These are phyloP conservation scores for Brachionus asplanchnoidis DNA, from an alignment of 1,140 invertebrate species.

Conservation along the genomic window DNA sequence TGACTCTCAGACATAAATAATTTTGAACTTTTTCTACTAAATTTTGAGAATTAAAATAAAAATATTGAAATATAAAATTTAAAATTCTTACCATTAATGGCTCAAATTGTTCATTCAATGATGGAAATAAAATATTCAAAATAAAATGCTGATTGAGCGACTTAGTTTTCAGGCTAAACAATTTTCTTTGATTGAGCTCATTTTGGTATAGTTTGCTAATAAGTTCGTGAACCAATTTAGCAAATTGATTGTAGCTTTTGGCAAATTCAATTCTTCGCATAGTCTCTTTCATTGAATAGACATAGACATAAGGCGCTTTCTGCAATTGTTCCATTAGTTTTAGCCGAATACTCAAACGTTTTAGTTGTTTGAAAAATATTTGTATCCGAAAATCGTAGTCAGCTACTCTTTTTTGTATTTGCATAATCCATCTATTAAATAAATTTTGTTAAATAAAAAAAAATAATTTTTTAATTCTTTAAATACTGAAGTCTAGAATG, in stretches of 20 bases:
- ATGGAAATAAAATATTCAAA: conserved; percentile 1
- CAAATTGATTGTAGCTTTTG: conserved; percentile 7
- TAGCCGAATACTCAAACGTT: background rate
- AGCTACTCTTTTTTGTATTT: conserved; percentile 20
- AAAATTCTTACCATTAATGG: background rate
- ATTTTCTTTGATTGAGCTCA: conserved; percentile 25
- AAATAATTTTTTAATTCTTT: background rate
- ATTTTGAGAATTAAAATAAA: background rate
- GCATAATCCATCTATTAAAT: background rate
- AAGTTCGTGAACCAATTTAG: background rate
- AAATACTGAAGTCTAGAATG: conserved; percentile 27
- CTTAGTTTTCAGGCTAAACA: background rate
- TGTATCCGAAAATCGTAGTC: conserved; percentile 26
- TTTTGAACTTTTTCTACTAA: too few relatives aligned
- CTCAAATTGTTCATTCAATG: background rate
- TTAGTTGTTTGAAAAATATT: conserved; percentile 37
- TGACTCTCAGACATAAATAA: too few relatives aligned
- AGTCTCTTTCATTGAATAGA: conserved; percentile 36
- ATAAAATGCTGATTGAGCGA: background rate
- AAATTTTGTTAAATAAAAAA: background rate
- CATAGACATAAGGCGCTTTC: conserved; percentile 25
- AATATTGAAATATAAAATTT: background rate
- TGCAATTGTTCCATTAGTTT: conserved; percentile 33
- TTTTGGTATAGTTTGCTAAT: background rate
- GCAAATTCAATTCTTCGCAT: background rate